Percentiles rank a stretch among this genome's conserved stretches.
These are phyloP conservation scores for Chloroceryle amazona DNA, from an alignment of 2,797 vertebrate species.

Conservation along the genomic window DNA sequence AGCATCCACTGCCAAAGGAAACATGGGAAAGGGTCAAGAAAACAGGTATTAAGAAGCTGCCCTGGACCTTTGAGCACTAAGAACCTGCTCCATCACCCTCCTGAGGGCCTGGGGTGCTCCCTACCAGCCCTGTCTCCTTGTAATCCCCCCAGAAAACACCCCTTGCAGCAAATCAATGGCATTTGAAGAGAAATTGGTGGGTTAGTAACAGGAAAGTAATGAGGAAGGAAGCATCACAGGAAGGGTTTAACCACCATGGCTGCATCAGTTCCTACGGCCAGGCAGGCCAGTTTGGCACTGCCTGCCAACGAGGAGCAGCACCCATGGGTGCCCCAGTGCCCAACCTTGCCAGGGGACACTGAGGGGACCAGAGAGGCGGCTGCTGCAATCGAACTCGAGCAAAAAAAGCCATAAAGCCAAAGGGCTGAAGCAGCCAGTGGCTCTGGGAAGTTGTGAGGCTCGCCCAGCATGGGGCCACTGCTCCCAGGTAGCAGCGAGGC, in stretches of 20 bases:
- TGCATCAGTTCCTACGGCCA: neutral
- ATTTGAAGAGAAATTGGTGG: neutral
- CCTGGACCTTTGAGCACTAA: fast-evolving
- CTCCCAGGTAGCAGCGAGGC: neutral
- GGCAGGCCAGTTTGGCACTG: neutral
- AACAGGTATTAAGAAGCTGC: neutral
- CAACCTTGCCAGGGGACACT: neutral
- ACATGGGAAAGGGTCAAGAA: fast-evolving
- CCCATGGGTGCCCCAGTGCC: neutral
- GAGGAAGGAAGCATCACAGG: neutral
- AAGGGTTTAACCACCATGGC: neutral
- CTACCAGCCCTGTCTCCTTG: neutral
- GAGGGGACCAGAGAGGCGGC: neutral
- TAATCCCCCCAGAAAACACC: neutral
- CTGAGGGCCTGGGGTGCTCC: neutral
- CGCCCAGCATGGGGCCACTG: neutral
- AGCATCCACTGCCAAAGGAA: fast-evolving
- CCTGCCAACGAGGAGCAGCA: neutral
- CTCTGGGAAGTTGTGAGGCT: fast-evolving
- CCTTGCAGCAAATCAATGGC: neutral
- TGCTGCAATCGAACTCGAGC: neutral
- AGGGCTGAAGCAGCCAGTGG: neutral
- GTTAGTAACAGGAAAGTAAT: neutral
- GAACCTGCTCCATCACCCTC: neutral
- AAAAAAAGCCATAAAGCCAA: neutral